Evolutionary conservation across 1,140 invertebrate species (phyloP).

Genomic region (Bombus turneri): DNA sequence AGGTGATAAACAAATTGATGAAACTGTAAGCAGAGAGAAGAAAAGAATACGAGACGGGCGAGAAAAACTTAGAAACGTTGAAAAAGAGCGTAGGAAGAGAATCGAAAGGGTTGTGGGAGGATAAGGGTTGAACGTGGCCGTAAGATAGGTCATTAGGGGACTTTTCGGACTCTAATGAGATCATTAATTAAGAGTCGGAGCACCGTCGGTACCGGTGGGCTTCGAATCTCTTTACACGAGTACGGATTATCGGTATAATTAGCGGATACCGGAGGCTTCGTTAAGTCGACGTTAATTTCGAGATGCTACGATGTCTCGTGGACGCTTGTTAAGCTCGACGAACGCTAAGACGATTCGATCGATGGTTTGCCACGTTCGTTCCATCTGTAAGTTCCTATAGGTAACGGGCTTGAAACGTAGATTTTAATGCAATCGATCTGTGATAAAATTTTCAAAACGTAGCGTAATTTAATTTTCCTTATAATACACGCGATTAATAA

Average conservation of each 20-base stretch:
- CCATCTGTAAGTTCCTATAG: too few species aligned
- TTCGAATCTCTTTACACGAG: conserved; percentile 37
- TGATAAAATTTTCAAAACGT: too few species aligned
- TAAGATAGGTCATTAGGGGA: conserved; percentile 34
- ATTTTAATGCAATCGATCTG: too few species aligned
- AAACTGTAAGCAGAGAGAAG: neutral
- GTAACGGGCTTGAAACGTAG: too few species aligned
- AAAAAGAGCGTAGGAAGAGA: too few species aligned
- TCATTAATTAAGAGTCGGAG: conserved; percentile 27
- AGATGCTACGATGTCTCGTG: neutral
- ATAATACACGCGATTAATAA: too few species aligned
- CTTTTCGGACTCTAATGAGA: conserved; percentile 43
- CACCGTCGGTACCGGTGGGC: neutral
- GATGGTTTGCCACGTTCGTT: too few species aligned
- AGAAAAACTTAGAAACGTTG: neutral
- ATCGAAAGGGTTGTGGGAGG: neutral
- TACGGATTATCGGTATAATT: conserved; percentile 39
- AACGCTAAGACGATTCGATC: neutral
- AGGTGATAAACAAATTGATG: conserved; percentile 3
- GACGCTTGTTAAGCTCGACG: conserved; percentile 3
- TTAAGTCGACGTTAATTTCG: conserved; percentile 32
- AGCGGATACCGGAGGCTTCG: conserved; percentile 28
- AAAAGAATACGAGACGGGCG: neutral
- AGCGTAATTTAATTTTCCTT: too few species aligned
- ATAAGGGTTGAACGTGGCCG: conserved; percentile 3